Percentiles rank a stretch among this genome's conserved stretches.
Evolutionary conservation across 2,113 vertebrate species (phyloP).

Genomic region (Malurus alboscapulatus): DNA sequence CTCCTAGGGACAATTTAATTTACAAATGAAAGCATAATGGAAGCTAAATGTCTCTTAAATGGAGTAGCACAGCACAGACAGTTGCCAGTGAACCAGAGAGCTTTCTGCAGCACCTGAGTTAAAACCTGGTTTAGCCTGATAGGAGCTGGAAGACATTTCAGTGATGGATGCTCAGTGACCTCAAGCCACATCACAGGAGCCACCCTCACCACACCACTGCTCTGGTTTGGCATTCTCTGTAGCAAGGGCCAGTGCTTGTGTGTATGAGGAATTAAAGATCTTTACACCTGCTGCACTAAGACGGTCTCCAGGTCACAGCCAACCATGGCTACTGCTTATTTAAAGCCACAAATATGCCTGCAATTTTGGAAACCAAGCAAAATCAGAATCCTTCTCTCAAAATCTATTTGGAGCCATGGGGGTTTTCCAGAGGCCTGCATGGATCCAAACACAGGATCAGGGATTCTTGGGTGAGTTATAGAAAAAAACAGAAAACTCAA

Average conservation of each 20-base stretch:
- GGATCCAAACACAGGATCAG: not conserved
- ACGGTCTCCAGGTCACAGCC: not conserved
- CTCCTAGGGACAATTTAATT: not conserved
- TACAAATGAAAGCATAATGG: not conserved
- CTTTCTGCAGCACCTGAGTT: not conserved
- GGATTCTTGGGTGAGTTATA: not conserved
- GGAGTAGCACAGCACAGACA: not conserved
- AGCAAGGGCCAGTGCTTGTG: fast-evolving
- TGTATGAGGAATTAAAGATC: not conserved
- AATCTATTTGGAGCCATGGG: not conserved
- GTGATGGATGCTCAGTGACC: not conserved
- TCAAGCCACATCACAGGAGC: not conserved
- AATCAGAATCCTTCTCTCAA: not conserved
- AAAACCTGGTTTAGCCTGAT: not conserved
- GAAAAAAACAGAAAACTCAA: not conserved
- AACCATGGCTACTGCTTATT: not conserved
- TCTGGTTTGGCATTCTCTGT: not conserved
- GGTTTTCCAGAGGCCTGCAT: not conserved
- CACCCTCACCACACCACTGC: not conserved
- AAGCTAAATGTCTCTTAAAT: not conserved
- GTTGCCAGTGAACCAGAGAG: not conserved
- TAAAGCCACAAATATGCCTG: not conserved
- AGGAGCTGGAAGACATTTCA: not conserved
- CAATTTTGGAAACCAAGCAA: not conserved
- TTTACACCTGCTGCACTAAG: not conserved